phyloP scores from a whole-genome alignment of 2,797 vertebrate species.

The Malacoraja senta region DNA sequence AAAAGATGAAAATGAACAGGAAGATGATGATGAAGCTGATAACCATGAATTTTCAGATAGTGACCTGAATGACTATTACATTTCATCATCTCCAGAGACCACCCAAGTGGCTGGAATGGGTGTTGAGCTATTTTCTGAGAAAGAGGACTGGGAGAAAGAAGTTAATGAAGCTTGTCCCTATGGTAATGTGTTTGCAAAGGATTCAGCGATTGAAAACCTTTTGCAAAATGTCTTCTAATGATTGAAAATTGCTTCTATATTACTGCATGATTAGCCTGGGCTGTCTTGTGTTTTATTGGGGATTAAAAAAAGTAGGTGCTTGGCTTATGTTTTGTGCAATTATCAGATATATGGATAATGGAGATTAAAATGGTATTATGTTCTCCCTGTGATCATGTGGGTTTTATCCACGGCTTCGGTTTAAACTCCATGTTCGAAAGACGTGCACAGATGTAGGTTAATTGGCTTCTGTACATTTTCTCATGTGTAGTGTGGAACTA shows the following conservation, averaged over 20 bases:
- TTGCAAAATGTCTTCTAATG: background rate
- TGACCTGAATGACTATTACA: background rate
- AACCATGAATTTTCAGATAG: background rate
- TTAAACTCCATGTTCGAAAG: no score
- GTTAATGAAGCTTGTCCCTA: conserved; percentile 21
- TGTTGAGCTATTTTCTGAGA: conserved; percentile 20
- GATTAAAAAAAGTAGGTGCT: no score
- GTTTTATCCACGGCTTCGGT: no score
- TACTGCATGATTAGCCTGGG: background rate
- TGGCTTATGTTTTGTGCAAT: background rate
- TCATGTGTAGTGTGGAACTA: no score
- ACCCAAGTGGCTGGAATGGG: background rate
- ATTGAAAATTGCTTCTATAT: background rate
- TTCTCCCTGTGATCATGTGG: no score
- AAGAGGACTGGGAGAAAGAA: conserved; percentile 32
- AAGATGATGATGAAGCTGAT: conserved; percentile 20
- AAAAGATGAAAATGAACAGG: background rate
- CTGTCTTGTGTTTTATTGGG: no score
- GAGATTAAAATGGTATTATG: background rate
- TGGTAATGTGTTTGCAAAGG: background rate
- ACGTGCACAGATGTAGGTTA: no score
- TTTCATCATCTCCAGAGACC: background rate
- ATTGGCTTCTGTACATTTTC: no score
- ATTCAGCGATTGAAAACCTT: background rate
- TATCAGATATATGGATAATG: no score